A percentile compares a stretch with the other conserved stretches of the same genome.
Evolutionary conservation across 2,888 invertebrate genomes (phyloP).

Genomic region (Dynastes tityus): DNA sequence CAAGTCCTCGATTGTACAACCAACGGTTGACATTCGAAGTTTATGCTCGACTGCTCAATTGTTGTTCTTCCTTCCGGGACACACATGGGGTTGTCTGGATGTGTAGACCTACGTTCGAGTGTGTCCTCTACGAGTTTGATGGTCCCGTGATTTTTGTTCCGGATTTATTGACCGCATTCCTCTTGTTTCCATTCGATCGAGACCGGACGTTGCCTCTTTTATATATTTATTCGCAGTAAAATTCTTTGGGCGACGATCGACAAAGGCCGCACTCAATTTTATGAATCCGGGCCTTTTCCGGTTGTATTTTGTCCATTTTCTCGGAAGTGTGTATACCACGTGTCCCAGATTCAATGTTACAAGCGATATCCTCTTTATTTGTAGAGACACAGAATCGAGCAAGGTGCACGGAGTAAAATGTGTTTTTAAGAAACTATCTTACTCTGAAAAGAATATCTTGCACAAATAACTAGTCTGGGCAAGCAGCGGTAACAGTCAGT

Average conservation of each 20-base stretch:
- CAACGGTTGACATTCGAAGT: constrained; percentile 40
- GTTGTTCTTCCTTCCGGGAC: constrained; percentile 26
- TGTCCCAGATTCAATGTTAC: too few species aligned
- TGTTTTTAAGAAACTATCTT: too few species aligned
- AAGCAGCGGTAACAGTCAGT: too few species aligned
- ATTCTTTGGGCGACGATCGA: constrained; percentile 28
- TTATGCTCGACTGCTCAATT: constrained; percentile 30
- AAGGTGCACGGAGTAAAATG: too few species aligned
- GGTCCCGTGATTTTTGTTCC: constrained; percentile 38
- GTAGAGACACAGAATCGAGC: too few species aligned
- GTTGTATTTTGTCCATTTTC: not conserved
- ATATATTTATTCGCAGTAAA: constrained; percentile 44
- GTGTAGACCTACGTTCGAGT: constrained; percentile 10
- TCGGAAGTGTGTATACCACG: not conserved
- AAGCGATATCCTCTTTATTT: too few species aligned
- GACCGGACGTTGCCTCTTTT: constrained; percentile 20
- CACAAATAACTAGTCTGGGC: too few species aligned
- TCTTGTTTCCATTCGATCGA: constrained; percentile 42
- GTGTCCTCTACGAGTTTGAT: constrained; percentile 21
- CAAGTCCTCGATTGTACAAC: constrained; percentile 1
- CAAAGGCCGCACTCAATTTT: constrained; percentile 28
- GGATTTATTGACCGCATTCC: constrained; percentile 46
- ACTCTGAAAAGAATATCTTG: too few species aligned
- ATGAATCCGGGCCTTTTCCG: not conserved
- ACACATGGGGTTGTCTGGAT: constrained; percentile 9